Conservation (phyloP, 2,888 invertebrate species). For the Eumacrocentrus americanus region DNA sequence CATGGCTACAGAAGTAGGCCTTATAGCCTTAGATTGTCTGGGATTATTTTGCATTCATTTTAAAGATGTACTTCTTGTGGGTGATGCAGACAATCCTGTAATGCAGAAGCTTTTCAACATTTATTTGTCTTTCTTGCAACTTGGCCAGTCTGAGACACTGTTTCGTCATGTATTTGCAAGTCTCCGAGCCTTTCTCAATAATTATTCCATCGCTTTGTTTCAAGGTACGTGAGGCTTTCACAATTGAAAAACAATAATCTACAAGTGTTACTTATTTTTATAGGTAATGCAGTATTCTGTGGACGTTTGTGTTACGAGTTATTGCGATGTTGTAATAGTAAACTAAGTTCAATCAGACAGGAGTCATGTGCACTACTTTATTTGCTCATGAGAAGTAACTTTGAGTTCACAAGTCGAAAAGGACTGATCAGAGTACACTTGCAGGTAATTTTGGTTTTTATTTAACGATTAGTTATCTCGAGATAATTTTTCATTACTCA, state of each 20-base stretch:
- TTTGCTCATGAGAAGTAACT: constrained; percentile 91
- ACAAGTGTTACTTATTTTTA: neutral
- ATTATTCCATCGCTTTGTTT: constrained; percentile 82
- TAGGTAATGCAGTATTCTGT: constrained; percentile 79
- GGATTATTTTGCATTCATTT: constrained; percentile 85
- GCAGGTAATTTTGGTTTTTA: constrained; percentile 66
- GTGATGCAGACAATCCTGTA: constrained; percentile 74
- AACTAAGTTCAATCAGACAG: constrained; percentile 81
- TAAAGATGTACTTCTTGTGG: constrained; percentile 64
- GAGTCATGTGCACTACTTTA: constrained; percentile 93
- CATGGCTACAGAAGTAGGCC: constrained; percentile 87
- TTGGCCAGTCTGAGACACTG: constrained; percentile 88
- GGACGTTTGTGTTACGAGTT: constrained; percentile 82
- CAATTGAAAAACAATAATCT: neutral
- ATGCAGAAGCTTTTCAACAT: constrained; percentile 85
- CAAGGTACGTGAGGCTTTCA: constrained; percentile 67
- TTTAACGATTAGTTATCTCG: constrained; percentile 13
- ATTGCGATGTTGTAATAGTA: constrained; percentile 84
- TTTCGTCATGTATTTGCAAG: constrained; percentile 92
- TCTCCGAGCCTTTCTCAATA: constrained; percentile 88
- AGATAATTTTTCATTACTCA: too few species aligned
- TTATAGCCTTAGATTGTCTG: constrained; percentile 85
- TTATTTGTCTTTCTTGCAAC: constrained; percentile 83
- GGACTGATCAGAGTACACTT: constrained; percentile 88
- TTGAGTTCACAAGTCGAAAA: constrained; percentile 83